Percentiles rank a stretch among this genome's conserved stretches.
phyloP scores from a whole-genome alignment of 2,113 vertebrate genomes.

The Atractosteus spatula region DNA sequence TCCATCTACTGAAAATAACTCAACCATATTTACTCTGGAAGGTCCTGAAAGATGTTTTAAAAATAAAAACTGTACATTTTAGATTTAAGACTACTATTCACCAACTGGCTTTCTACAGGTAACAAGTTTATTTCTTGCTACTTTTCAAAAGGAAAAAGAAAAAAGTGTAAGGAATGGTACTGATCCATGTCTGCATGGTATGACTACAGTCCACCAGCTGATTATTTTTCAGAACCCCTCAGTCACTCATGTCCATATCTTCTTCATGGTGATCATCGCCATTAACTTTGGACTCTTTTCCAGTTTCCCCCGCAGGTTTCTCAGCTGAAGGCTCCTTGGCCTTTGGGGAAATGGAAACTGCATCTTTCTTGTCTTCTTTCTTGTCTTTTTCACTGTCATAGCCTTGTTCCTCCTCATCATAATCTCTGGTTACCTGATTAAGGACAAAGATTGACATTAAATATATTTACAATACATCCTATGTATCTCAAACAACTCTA shows the following conservation, averaged over 20 bases:
- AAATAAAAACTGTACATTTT: constrained; percentile 57
- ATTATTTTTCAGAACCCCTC: constrained; percentile 35
- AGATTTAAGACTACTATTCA: constrained; percentile 67
- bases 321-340: constrained; percentile 61
- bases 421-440: constrained; percentile 90
- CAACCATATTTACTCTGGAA: constrained; percentile 17
- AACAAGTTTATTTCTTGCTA: constrained; percentile 40
- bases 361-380: constrained; percentile 73
- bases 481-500: no score
- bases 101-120: constrained; percentile 24
- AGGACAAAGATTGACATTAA: not conserved
- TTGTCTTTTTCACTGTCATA: constrained; percentile 92
- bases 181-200: constrained; percentile 35
- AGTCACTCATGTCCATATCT: constrained; percentile 99
- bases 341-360: constrained; percentile 73
- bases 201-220: constrained; percentile 18
- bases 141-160: constrained; percentile 62
- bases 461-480: no score
- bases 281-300: constrained; percentile 86
- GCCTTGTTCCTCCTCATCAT: constrained; percentile 95
- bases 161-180: constrained; percentile 64
- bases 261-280: constrained; percentile 94
- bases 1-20: constrained; percentile 47
- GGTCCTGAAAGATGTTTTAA: constrained; percentile 21
- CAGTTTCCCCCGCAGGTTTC: constrained; percentile 54